Conservation (phyloP, 2,888 invertebrate genomes). For the Dorcus hopei region DNA sequence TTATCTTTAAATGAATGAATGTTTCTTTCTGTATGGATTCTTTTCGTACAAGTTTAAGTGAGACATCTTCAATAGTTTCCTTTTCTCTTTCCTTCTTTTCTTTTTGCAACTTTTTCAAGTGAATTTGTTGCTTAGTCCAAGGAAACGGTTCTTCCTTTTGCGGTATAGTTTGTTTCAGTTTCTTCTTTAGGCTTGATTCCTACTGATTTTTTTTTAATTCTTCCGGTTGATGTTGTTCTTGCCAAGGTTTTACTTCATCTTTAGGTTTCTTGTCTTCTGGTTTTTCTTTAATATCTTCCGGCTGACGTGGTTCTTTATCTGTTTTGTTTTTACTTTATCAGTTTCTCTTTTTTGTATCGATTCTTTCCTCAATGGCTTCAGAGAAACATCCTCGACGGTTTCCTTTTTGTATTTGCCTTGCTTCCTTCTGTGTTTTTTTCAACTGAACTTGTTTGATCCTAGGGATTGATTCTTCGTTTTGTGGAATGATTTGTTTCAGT, state of each 20-base stretch:
- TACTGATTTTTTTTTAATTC: neutral
- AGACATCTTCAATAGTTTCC: slow-evolving; percentile 47
- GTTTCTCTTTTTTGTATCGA: slow-evolving; percentile 34
- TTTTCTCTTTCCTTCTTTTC: slow-evolving; percentile 8
- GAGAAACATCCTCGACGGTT: slow-evolving; percentile 51
- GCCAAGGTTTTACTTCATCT: slow-evolving; percentile 18
- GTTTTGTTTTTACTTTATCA: slow-evolving; percentile 32
- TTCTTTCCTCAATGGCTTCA: slow-evolving; percentile 52
- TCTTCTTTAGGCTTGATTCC: neutral
- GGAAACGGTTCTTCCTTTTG: slow-evolving; percentile 43
- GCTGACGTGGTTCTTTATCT: slow-evolving; percentile 3
- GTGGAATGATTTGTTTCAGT: neutral
- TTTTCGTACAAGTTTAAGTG: slow-evolving; percentile 36
- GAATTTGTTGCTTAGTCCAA: slow-evolving; percentile 63
- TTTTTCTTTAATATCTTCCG: neutral
- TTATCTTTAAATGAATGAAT: too few species aligned
- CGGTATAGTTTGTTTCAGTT: slow-evolving; percentile 14
- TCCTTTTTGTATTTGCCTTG: slow-evolving; percentile 53
- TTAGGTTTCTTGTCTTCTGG: slow-evolving; percentile 32
- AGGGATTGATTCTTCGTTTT: slow-evolving; percentile 39
- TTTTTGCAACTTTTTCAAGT: slow-evolving; percentile 49
- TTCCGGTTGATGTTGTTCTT: slow-evolving; percentile 4
- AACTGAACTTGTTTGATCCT: slow-evolving; percentile 63
- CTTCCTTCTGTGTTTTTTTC: slow-evolving; percentile 47
- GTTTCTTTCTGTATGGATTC: slow-evolving; percentile 37